A percentile compares a stretch with the other conserved stretches of the same genome.
Evolutionary conservation across 92 coral and sea anemone genomes (phyloP).

Genomic region (Zoanthus sociatus): DNA sequence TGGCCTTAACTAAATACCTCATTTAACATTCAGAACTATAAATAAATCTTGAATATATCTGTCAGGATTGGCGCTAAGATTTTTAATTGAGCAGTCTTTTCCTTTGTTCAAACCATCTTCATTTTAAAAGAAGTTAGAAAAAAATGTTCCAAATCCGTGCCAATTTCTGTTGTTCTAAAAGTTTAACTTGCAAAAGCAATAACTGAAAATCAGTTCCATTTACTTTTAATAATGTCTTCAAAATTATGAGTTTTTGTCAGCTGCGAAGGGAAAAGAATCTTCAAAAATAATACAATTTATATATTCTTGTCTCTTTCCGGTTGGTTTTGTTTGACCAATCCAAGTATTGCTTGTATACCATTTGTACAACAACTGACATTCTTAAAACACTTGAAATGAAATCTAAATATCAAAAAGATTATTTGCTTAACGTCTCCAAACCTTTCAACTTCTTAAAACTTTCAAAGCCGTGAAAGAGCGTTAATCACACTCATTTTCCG

Average conservation of each 20-base stretch:
- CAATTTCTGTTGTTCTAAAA: background rate
- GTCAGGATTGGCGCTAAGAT: conserved; percentile 2
- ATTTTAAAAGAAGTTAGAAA: background rate
- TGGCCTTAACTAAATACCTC: conserved; percentile 32
- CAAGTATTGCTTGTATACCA: conserved; percentile 8
- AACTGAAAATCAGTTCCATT: background rate
- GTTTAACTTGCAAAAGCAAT: background rate
- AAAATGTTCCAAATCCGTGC: background rate
- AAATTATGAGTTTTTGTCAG: conserved; percentile 1
- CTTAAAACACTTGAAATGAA: background rate
- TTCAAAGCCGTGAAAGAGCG: background rate
- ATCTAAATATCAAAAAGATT: background rate
- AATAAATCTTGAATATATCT: conserved; percentile 31
- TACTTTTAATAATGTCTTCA: background rate
- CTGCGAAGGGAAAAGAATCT: conserved; percentile 11
- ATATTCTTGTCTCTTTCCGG: background rate
- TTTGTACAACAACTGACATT: conserved; percentile 3
- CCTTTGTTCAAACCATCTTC: background rate
- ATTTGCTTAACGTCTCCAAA: background rate
- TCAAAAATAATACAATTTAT: background rate
- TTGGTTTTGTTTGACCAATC: background rate
- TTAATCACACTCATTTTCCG: background rate
- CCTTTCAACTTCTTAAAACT: background rate
- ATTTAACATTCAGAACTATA: conserved; percentile 40
- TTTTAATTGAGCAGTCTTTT: background rate